phyloP scores from a whole-genome alignment of 2,113 vertebrate species.

The Talpa occidentalis region DNA sequence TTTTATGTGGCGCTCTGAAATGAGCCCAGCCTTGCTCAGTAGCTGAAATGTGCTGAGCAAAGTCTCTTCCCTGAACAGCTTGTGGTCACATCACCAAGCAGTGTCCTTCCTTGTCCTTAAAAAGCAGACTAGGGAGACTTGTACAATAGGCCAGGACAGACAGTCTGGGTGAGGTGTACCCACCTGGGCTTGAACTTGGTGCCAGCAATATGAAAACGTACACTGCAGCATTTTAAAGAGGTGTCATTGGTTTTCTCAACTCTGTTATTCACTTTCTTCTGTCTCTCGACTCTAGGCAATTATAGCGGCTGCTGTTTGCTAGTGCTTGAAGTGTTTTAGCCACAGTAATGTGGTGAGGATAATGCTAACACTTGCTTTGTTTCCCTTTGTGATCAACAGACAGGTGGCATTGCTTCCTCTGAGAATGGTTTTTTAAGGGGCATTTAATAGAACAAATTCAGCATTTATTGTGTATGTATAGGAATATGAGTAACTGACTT shows the following conservation, averaged over 20 bases:
- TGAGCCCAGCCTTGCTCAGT: slow-evolving; percentile 38
- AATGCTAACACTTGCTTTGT: background rate
- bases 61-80: slow-evolving; percentile 81
- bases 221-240: slow-evolving; percentile 39
- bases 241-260: slow-evolving; percentile 4
- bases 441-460: slow-evolving; percentile 21
- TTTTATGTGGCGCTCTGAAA: slow-evolving; percentile 71
- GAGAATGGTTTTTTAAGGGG: background rate
- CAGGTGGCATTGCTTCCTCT: background rate
- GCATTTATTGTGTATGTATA: background rate
- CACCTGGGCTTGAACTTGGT: slow-evolving; percentile 74
- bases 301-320: too few relatives aligned
- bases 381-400: slow-evolving; percentile 24
- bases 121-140: slow-evolving; percentile 65
- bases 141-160: slow-evolving; percentile 24
- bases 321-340: background rate
- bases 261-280: background rate
- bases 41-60: slow-evolving; percentile 81
- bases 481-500: background rate
- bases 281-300: background rate
- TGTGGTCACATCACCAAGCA: slow-evolving; percentile 73
- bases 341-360: background rate
- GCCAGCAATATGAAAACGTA: slow-evolving; percentile 54
- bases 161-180: slow-evolving; percentile 59
- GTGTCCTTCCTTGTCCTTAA: slow-evolving; percentile 81